Percentiles rank a stretch among this genome's conserved stretches.
Evolutionary conservation across 1,140 invertebrate genomes (phyloP).

Genomic region (Brachionus koreanus): DNA sequence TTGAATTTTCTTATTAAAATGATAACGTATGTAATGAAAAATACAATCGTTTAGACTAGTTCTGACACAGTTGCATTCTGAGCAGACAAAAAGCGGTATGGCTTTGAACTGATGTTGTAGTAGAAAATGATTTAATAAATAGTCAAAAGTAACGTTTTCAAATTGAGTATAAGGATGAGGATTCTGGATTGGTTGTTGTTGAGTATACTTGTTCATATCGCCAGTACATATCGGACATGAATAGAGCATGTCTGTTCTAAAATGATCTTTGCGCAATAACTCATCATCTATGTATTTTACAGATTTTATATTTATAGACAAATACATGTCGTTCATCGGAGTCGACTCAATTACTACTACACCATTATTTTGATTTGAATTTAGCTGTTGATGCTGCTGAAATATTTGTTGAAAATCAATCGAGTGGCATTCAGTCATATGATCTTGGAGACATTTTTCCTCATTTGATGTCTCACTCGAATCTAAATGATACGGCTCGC

Average conservation of each 20-base stretch:
- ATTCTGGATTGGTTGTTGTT: not conserved
- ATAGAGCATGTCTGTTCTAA: constrained; percentile 29
- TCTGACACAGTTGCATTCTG: constrained; percentile 21
- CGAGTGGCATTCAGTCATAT: constrained; percentile 40
- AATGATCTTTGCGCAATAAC: constrained; percentile 1
- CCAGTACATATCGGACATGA: constrained; percentile 43
- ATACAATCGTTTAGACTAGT: constrained; percentile 20
- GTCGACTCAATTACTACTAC: constrained; percentile 38
- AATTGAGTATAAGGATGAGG: constrained; percentile 5
- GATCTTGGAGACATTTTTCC: not conserved
- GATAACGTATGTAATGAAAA: constrained; percentile 24
- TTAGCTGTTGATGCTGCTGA: constrained; percentile 37
- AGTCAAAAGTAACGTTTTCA: constrained; percentile 41
- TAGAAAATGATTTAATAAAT: constrained; percentile 23
- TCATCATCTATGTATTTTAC: constrained; percentile 41
- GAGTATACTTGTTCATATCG: constrained; percentile 12
- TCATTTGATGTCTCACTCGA: not conserved
- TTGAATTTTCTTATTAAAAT: constrained; percentile 37
- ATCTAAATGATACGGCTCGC: constrained; percentile 14
- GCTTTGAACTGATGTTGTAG: constrained; percentile 31
- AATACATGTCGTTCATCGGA: constrained; percentile 43
- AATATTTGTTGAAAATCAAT: constrained; percentile 42
- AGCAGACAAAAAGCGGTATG: constrained; percentile 39
- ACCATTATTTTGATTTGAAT: constrained; percentile 19
- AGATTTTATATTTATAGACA: not conserved